Conservation (phyloP, 2,113 vertebrate species). For the Anolis sagrei region DNA sequence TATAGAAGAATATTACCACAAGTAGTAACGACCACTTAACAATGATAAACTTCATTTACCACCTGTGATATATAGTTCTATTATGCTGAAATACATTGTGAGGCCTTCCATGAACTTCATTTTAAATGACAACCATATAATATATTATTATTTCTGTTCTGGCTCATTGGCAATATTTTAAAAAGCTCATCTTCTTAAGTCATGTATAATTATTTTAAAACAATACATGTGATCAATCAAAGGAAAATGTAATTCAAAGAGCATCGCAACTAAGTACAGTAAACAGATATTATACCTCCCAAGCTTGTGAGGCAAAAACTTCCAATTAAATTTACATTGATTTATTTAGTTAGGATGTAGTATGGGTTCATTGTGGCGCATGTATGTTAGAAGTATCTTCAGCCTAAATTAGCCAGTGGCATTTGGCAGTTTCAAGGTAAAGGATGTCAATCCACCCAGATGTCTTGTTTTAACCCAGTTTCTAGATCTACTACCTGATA, state of each 20-base stretch:
- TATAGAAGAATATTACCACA: background rate
- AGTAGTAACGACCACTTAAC: constrained; percentile 9
- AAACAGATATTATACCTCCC: background rate
- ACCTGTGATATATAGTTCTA: background rate
- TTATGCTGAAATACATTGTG: constrained; percentile 10
- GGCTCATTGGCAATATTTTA: background rate
- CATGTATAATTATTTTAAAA: constrained; percentile 17
- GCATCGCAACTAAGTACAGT: background rate
- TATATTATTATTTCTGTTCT: background rate
- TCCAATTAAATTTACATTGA: background rate
- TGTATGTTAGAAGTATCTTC: background rate
- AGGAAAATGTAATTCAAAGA: background rate
- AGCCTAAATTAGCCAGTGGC: no score
- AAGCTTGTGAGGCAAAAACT: background rate
- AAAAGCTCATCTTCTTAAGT: constrained; percentile 14
- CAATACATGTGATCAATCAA: background rate
- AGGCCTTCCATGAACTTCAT: constrained; percentile 10
- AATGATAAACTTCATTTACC: background rate
- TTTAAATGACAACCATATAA: background rate
- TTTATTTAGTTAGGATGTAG: background rate
- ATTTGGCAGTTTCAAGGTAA: no score
- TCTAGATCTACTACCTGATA: no score
- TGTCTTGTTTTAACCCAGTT: no score
- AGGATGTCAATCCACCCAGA: no score
- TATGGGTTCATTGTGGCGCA: background rate